A percentile compares a stretch with the other conserved stretches of the same genome.
Conservation (phyloP, 2,113 vertebrate genomes). For the Halichoeres trimaculatus region DNA sequence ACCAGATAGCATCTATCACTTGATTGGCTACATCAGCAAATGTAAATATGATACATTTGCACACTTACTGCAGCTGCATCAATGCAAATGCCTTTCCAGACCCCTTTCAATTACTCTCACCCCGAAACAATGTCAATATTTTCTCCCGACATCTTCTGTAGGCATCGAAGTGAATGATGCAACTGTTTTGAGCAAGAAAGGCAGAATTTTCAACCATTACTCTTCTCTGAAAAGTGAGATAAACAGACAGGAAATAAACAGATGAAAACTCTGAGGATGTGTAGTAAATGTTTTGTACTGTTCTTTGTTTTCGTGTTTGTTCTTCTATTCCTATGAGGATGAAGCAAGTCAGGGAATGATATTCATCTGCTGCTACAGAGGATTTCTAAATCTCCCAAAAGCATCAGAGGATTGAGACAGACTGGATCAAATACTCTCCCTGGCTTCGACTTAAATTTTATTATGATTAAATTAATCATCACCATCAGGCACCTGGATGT, state of each 20-base stretch:
- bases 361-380: constrained; percentile 22
- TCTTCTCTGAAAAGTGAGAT: constrained; percentile 36
- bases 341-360: constrained; percentile 32
- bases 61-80: constrained; percentile 10
- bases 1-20: background rate
- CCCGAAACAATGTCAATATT: constrained; percentile 8
- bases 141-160: background rate
- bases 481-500: constrained; percentile 29
- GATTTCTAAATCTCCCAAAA: constrained; percentile 15
- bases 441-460: constrained; percentile 13
- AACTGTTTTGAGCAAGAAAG: constrained; percentile 6
- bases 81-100: background rate
- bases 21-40: constrained; percentile 3
- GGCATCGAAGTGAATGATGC: constrained; percentile 24
- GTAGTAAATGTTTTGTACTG: constrained; percentile 2
- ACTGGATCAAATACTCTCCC: constrained; percentile 42
- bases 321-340: constrained; percentile 29
- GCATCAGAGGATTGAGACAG: constrained; percentile 34
- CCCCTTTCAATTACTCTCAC: background rate
- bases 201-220: constrained; percentile 43
- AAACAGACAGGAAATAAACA: constrained; percentile 1
- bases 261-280: constrained; percentile 3
- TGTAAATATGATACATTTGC: constrained; percentile 7
- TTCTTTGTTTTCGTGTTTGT: constrained; percentile 13
- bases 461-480: constrained; percentile 19